Conservation (phyloP, 2,113 vertebrate species). For the Craseonycteris thonglongyai region DNA sequence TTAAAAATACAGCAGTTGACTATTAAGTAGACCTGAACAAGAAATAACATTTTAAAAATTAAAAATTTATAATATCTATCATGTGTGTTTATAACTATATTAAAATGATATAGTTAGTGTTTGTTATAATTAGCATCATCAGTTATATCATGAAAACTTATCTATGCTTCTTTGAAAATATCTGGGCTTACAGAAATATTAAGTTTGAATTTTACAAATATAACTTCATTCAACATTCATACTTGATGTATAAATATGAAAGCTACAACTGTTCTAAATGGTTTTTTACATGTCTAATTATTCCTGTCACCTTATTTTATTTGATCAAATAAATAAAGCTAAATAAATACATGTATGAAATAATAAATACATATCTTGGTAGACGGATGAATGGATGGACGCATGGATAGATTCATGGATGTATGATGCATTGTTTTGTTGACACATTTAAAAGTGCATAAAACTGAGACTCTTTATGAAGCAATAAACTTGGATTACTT, state of each 20-base stretch:
- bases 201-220: not conserved
- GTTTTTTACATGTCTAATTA: not conserved
- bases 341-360: not conserved
- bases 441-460: not conserved
- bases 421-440: not conserved
- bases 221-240: not conserved
- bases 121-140: not conserved
- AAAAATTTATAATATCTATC: not conserved
- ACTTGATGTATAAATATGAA: not conserved
- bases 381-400: not conserved
- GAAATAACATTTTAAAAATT: not conserved
- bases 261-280: not conserved
- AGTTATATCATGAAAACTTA: not conserved
- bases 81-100: not conserved
- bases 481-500: not conserved
- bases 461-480: not conserved
- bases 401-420: not conserved
- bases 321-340: not conserved
- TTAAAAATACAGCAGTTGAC: not conserved
- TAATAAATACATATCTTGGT: not conserved
- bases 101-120: not conserved
- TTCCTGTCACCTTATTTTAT: not conserved
- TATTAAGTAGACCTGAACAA: not conserved
- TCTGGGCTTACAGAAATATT: not conserved
- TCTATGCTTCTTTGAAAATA: not conserved